Conservation (phyloP, 1,140 invertebrate species). For the Schmidtea mediterranea region DNA sequence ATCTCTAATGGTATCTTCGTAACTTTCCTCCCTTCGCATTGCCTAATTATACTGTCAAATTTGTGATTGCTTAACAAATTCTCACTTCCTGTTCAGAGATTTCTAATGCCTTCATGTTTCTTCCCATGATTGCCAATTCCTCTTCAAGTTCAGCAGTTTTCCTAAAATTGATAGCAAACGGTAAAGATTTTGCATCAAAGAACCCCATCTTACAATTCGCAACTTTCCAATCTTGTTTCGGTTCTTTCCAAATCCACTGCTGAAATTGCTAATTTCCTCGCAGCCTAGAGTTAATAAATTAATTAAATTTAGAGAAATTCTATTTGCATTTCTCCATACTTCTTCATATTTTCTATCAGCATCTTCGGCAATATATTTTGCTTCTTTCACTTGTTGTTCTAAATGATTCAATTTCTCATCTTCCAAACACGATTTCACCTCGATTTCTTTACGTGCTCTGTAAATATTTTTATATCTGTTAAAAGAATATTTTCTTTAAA, state of each 20-base stretch:
- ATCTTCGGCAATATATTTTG: slow-evolving; percentile 86
- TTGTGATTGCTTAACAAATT: not conserved
- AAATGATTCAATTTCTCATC: slow-evolving; percentile 93
- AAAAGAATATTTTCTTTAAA: too few species aligned
- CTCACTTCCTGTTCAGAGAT: slow-evolving; percentile 92
- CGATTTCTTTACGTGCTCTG: slow-evolving; percentile 91
- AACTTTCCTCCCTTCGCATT: slow-evolving; percentile 95
- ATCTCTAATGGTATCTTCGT: slow-evolving; percentile 98
- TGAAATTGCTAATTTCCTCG: slow-evolving; percentile 99
- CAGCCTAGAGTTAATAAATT: slow-evolving; percentile 48
- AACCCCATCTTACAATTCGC: slow-evolving; percentile 99
- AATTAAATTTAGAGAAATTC: not conserved
- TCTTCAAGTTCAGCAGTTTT: slow-evolving; percentile 99
- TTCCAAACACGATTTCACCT: slow-evolving; percentile 88
- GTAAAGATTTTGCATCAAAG: too few species aligned
- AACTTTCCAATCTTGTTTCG: slow-evolving; percentile 92
- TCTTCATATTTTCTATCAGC: slow-evolving; percentile 99
- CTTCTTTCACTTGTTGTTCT: slow-evolving; percentile 90
- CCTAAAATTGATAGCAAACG: slow-evolving; percentile 35
- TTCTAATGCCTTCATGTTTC: slow-evolving; percentile 99
- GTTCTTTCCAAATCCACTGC: slow-evolving; percentile 98
- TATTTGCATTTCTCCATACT: slow-evolving; percentile 32
- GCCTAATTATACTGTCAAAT: slow-evolving; percentile 37
- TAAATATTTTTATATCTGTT: slow-evolving; percentile 6
- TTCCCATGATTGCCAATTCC: slow-evolving; percentile 92